Evolutionary conservation across 2,888 invertebrate species (phyloP).

Genomic region (Noctua janthina): DNA sequence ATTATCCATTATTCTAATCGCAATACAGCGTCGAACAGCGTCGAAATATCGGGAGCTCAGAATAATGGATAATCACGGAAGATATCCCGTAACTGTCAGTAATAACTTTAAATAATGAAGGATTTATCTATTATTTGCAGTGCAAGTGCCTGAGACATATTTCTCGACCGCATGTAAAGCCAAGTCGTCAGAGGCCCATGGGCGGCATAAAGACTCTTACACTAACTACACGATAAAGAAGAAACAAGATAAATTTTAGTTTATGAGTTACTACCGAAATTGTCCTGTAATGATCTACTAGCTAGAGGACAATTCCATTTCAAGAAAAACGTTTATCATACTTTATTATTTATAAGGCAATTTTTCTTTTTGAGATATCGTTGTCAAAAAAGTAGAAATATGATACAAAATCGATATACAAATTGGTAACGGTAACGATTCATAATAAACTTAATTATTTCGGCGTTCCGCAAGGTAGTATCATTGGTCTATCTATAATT

Average conservation of each 20-base stretch:
- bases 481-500: background rate
- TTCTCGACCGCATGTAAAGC: too few relatives aligned
- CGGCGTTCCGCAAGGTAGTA: background rate
- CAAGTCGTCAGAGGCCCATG: too few relatives aligned
- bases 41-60: too few relatives aligned
- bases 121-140: background rate
- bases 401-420: background rate
- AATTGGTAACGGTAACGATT: background rate
- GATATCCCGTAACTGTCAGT: too few relatives aligned
- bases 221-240: too few relatives aligned
- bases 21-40: too few relatives aligned
- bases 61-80: too few relatives aligned
- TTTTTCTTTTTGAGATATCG: too few relatives aligned
- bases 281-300: background rate
- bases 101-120: background rate
- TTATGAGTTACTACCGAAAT: background rate
- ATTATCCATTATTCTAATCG: too few relatives aligned
- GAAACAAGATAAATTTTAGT: background rate
- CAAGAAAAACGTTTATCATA: background rate
- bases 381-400: background rate
- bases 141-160: too few relatives aligned
- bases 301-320: background rate
- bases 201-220: too few relatives aligned
- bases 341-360: background rate
- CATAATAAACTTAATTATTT: background rate